Evolutionary conservation across 2,888 invertebrate species (phyloP), one percentile per base, ranked within the genome.

Genomic region (Tetheella fluctuosa): DNA sequence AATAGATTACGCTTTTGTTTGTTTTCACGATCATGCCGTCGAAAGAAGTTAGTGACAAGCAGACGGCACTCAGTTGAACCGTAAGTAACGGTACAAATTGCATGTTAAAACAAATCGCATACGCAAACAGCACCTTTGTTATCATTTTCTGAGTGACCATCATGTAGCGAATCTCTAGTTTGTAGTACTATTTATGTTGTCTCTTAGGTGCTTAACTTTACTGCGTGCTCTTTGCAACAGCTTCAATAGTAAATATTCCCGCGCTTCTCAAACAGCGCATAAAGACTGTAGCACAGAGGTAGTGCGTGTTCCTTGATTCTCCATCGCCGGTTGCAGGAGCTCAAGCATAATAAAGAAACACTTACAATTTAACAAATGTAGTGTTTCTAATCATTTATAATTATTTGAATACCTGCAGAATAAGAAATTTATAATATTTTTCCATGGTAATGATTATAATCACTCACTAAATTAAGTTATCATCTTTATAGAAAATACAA

Each of bases 131-230:
- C 80, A 81, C 83, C 79, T 83, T 81, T 85, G 87, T 89, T 89
- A 90, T 89, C 86, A 89, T 89, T 89, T 86, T 67, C 87, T 87
- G 86, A 85, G 72, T 82, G 81, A 80, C 80, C 84, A 70, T 60
- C 68, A 66, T 64, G 58, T 65, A 66, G 69, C 59, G n/a, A 60
- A 34, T 15, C 17, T 23, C 55, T 34, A 20, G n/a, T 20, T 58
- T 57, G 42, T 59, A 63, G 65, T 64, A 65, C 64, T 61, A 30
- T 52, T 48, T 42, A 54, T 52, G 52, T 58, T 57, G 53, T 34
- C 56, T 28, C 34, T 20, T 55, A 34, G 30, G 34, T 34, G 34
- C 30, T 25, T 48, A 20, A 10, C 1, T 48, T 10, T 17, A 20
- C 48, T 20, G 48, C n/a, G 48, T 48, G 48, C 48, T 48, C 48